Evolutionary conservation across 1,140 invertebrate species (phyloP).

Genomic region (Bemisia tabaci): DNA sequence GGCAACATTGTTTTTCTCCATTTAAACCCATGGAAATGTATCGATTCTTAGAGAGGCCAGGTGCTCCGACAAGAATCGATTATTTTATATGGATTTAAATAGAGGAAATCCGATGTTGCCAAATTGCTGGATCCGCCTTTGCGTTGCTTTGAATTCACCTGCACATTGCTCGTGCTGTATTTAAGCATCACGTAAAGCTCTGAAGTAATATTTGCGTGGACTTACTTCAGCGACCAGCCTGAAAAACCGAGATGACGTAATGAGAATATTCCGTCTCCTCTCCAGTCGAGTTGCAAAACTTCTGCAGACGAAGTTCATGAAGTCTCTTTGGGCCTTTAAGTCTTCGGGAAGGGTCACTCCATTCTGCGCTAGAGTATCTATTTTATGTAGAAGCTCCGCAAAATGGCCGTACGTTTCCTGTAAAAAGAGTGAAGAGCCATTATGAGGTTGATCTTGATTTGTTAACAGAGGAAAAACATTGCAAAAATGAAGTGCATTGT

Average conservation of each 20-base stretch:
- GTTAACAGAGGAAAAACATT: too few relatives aligned
- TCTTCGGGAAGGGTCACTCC: constrained; percentile 39
- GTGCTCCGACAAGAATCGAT: too few relatives aligned
- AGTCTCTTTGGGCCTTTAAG: constrained; percentile 48
- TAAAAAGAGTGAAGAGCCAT: too few relatives aligned
- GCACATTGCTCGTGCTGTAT: not conserved
- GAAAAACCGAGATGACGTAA: constrained; percentile 60
- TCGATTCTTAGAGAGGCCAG: too few relatives aligned
- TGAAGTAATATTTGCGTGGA: constrained; percentile 1
- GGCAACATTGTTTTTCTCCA: too few relatives aligned
- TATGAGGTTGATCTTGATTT: too few relatives aligned
- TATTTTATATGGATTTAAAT: not conserved
- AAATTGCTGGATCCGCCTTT: not conserved
- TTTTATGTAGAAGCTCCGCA: constrained; percentile 55
- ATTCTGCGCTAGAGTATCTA: constrained; percentile 38
- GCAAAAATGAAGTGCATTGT: too few relatives aligned
- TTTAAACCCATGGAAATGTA: too few relatives aligned
- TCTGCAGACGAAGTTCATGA: constrained; percentile 66
- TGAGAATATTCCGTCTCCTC: constrained; percentile 54
- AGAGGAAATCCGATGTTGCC: not conserved
- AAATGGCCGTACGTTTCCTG: constrained; percentile 58
- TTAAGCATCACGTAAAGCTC: too few relatives aligned
- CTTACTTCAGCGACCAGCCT: constrained; percentile 53
- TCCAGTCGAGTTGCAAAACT: constrained; percentile 64
- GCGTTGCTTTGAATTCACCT: too few relatives aligned